Evolutionary conservation across 2,113 vertebrate genomes (phyloP), one percentile per base, ranked within the genome.

Genomic region (Callionymus lyra): DNA sequence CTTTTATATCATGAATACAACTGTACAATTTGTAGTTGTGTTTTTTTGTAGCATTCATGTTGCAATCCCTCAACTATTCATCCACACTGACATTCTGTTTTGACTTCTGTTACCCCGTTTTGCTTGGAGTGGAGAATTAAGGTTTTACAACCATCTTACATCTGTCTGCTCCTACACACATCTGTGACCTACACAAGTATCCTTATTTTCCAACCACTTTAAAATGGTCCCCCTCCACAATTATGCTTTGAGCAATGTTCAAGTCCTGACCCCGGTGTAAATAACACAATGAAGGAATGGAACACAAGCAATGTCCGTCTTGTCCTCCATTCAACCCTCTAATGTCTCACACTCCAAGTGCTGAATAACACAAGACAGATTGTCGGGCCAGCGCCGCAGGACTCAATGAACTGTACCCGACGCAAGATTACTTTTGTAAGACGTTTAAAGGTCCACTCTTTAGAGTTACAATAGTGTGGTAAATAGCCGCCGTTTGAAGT

Each of bases 401-500:
- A 72, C 47, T 52, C 67, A 57, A 53, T 72, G 68, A 77, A 80
- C 73, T 79, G 79, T 71, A 72, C 56, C 54, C 40, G n/a, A 74
- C 63, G 71, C 55, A 1, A 81, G 74, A 83, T 82, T 74, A 75
- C 72, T 75, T 75, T 76, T 76, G 76, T 58, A 50, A 72, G 65
- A 80, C 71, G 65, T 68, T 80, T 80, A 76, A 75, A 65, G 65
- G 68, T 70, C 57, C 65, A 60, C 47, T 59, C 59, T 78, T 74
- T 59, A 55, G 62, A 72, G 58, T 57, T 61, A 79, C 66, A 71
- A 51, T 38, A 50, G 51, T 74, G 65, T 79, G 71, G 78, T 80
- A 82, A 82, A 82, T 75, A 69, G 63, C 70, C 64, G 44, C 76
- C 56, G 71, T 67, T 62, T 63, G 38, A 56, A 68, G 64, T 79